Evolutionary conservation across 2,113 vertebrate species (phyloP).

Genomic region (Gymnorhina tibicen): DNA sequence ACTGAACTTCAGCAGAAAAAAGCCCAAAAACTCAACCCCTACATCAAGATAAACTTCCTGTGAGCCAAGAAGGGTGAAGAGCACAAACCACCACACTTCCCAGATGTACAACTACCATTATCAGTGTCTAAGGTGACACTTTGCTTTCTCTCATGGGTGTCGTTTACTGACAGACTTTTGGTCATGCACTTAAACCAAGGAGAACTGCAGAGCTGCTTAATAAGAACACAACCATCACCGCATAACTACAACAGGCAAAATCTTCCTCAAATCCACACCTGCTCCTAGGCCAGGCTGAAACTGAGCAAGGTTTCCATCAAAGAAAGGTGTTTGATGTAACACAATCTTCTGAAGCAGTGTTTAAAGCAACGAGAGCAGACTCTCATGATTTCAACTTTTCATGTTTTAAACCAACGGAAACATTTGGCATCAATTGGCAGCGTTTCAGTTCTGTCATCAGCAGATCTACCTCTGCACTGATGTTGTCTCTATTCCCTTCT

Average conservation of each 20-base stretch:
- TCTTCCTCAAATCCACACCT: not conserved
- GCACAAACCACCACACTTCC: not conserved
- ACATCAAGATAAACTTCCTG: not conserved
- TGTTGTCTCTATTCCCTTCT: not conserved
- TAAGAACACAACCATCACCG: not conserved
- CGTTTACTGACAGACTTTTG: not conserved
- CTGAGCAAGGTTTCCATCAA: not conserved
- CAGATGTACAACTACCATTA: not conserved
- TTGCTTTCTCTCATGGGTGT: not conserved
- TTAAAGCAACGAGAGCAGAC: not conserved
- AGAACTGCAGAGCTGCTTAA: not conserved
- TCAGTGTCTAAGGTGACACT: not conserved
- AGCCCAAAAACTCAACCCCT: rapidly evolving
- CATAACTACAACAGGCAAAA: not conserved
- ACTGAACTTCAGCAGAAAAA: not conserved
- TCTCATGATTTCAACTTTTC: not conserved
- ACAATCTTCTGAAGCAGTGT: not conserved
- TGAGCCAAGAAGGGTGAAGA: not conserved
- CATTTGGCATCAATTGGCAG: not conserved
- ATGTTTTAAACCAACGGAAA: not conserved
- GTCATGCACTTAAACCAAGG: not conserved
- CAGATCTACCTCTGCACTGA: not conserved
- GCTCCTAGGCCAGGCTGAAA: not conserved
- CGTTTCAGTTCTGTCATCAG: not conserved
- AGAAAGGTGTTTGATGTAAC: not conserved